These are phyloP conservation scores for Halichoerus grypus DNA, from an alignment of 2,113 vertebrate genomes.

Conservation along the genomic window DNA sequence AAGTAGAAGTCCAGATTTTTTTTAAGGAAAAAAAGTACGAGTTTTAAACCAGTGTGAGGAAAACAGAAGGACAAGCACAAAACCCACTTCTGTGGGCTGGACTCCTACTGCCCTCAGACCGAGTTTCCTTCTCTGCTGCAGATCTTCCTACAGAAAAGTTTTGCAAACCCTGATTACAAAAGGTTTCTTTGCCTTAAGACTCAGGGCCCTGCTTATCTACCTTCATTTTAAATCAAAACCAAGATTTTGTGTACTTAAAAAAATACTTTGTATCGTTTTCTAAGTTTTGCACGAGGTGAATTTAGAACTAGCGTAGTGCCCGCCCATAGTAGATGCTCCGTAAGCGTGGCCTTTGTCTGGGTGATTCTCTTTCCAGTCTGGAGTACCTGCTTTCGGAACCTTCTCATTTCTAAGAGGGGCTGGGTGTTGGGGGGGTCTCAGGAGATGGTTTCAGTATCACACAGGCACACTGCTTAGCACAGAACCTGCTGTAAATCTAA, in stretches of 20 bases:
- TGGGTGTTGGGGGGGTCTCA: neutral
- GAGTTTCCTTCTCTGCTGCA: neutral
- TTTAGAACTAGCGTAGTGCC: neutral
- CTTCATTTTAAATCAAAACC: neutral
- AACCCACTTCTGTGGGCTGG: neutral
- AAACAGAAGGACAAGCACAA: neutral
- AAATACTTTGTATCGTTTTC: neutral
- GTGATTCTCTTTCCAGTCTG: neutral
- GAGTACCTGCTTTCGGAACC: neutral
- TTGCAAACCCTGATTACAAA: neutral
- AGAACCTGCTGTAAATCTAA: neutral
- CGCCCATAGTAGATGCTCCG: neutral
- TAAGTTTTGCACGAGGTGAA: neutral
- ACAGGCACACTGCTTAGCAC: rapidly evolving
- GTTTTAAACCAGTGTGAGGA: neutral
- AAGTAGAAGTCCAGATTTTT: neutral
- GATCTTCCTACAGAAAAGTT: too few relatives aligned
- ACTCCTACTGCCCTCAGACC: rapidly evolving
- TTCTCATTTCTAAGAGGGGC: neutral
- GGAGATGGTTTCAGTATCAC: neutral
- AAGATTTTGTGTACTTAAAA: neutral
- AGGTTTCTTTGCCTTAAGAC: neutral
- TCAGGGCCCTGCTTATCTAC: neutral
- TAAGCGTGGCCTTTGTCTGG: neutral
- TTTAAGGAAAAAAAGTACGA: neutral